Evolutionary conservation across 2,113 vertebrate species (phyloP), one percentile per base, ranked within the genome.

Genomic region (Anguilla rostrata): DNA sequence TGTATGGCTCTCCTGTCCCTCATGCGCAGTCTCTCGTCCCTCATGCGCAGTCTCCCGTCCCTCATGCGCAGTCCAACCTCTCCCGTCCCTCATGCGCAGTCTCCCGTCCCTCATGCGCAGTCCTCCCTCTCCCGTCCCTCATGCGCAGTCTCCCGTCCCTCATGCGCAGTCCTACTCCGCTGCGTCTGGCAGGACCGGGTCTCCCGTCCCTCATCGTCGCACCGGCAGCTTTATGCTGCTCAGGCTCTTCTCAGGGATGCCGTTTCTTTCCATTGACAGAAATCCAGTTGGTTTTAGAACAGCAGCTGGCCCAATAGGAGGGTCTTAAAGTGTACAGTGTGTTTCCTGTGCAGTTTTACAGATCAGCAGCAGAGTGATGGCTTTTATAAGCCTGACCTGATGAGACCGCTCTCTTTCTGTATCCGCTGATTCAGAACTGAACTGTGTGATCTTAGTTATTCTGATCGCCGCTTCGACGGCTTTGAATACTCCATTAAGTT

Each of bases 221-320:
- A 94, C 90, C 90, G 92, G 94, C 87, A 89, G 88, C 93, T 94
- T 92, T 94, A 94, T 95, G 92, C 91, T 94, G 92, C 95, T 96
- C 94, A 96, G 92, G 95, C 93, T 94, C 90, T 92, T 95, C 92
- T 92, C 91, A 93, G 93, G 93, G 94, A 94, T 94, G 94, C 94
- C 92, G 8, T 95, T 90, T 92, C 94, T 94, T 94, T 94, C 93
- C 94, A 95, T 96, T 95, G 95, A 96, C 95, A 95, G 94, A 95
- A 95, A 95, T 96, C 94, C 94, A 96, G 95, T 96, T 96, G 95
- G 93, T 95, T 96, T 95, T 95, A 95, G 95, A 94, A 95, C 94
- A 94, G 94, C 93, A 93, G 92, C 93, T 94, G 94, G 93, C 91
- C 93, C 93, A 94, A 94, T 95, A 94, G 95, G 94, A 92, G 92